Evolutionary conservation across 2,888 invertebrate genomes (phyloP).

Genomic region (Drosophila demipolita): DNA sequence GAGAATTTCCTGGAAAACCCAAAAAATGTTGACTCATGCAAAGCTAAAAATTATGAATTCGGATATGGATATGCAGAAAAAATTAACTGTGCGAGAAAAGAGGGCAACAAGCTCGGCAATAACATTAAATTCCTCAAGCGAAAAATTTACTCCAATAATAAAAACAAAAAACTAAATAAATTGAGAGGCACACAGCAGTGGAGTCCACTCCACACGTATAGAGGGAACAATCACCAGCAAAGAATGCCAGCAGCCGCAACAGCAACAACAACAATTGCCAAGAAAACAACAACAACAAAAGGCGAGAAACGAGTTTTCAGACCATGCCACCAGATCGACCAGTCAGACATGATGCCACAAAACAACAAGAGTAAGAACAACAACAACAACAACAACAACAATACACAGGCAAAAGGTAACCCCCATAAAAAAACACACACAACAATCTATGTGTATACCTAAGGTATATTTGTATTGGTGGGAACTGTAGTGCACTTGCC

Average conservation of each 20-base stretch:
- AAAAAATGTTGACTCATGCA: constrained; percentile 51
- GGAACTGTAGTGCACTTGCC: constrained; percentile 54
- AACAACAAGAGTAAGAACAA: constrained; percentile 47
- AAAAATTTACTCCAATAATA: constrained; percentile 77
- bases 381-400: constrained; percentile 24
- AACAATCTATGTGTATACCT: constrained; percentile 1
- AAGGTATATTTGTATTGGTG: constrained; percentile 27
- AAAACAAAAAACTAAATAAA: constrained; percentile 47
- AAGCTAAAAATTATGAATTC: constrained; percentile 45
- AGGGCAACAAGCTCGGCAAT: constrained; percentile 57
- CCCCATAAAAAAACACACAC: constrained; percentile 50
- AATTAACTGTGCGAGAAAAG: constrained; percentile 71
- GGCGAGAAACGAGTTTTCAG: constrained; percentile 65
- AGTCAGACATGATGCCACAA: constrained; percentile 71
- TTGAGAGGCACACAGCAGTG: constrained; percentile 35
- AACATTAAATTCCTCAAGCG: constrained; percentile 77
- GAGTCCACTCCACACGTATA: neutral
- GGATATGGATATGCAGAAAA: constrained; percentile 22
- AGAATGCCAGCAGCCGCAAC: constrained; percentile 68
- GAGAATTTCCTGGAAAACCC: constrained; percentile 17
- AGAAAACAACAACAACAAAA: constrained; percentile 56
- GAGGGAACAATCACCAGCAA: constrained; percentile 68
- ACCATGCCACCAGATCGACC: constrained; percentile 74
- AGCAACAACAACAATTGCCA: constrained; percentile 33
- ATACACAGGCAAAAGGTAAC: constrained; percentile 60